Conservation (phyloP, 2,888 invertebrate genomes). For the Calephelis perditalis region DNA sequence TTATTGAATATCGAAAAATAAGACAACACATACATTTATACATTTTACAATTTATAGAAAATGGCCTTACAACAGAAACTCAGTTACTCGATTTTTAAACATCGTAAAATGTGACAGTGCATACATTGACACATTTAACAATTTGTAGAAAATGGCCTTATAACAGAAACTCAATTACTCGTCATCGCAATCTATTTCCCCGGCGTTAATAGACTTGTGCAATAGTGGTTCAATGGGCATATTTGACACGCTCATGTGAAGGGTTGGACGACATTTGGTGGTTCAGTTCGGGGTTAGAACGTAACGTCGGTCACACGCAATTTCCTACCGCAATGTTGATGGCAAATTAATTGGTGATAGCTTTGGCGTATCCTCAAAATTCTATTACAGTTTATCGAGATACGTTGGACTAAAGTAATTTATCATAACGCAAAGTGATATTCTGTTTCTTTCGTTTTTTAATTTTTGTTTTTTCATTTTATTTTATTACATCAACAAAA, state of each 20-base stretch:
- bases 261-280: slow-evolving; percentile 46
- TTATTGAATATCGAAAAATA: too few species aligned
- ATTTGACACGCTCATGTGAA: slow-evolving; percentile 30
- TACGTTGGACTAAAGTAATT: slow-evolving; percentile 4
- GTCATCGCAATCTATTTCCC: background rate
- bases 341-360: slow-evolving; percentile 37
- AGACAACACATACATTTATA: too few species aligned
- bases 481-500: too few species aligned
- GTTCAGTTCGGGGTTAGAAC: slow-evolving; percentile 29
- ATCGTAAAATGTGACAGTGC: too few species aligned
- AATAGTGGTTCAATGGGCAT: slow-evolving; percentile 10
- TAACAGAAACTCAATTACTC: too few species aligned
- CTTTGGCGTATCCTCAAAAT: slow-evolving; percentile 18
- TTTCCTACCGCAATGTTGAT: slow-evolving; percentile 36
- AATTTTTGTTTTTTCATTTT: too few species aligned
- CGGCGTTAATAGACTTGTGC: background rate
- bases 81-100: too few species aligned
- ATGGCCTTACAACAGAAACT: too few species aligned
- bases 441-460: background rate
- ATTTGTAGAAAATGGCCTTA: too few species aligned
- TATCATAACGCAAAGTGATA: background rate
- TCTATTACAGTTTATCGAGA: slow-evolving; percentile 4
- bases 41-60: too few species aligned
- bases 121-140: too few species aligned
- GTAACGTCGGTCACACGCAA: slow-evolving; percentile 35